These are phyloP conservation scores for Pseudobourletiella spinata DNA, from an alignment of 1,140 invertebrate genomes.

Conservation along the genomic window DNA sequence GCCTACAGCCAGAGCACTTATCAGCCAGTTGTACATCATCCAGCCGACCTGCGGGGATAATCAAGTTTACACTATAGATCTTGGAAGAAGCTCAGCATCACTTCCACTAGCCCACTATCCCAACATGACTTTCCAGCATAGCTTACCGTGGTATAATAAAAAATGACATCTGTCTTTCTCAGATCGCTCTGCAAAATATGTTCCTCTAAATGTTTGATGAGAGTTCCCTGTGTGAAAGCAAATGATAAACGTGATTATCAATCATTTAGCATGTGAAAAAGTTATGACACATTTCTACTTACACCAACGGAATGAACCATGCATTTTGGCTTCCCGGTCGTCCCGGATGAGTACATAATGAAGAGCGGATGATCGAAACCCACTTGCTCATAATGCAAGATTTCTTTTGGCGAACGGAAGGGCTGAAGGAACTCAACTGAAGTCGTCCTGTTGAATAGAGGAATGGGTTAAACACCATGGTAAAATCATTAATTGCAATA, in stretches of 20 bases:
- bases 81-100: not conserved
- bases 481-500: not conserved
- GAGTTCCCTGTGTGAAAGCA: conserved; percentile 50
- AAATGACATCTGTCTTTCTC: conserved; percentile 45
- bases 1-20: conserved; percentile 43
- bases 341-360: conserved; percentile 54
- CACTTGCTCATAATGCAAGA: conserved; percentile 46
- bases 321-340: conserved; percentile 54
- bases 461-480: not conserved
- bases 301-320: conserved; percentile 57
- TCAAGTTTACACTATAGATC: not conserved
- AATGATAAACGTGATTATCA: no score
- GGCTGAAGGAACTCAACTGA: conserved; percentile 20
- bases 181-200: conserved; percentile 50
- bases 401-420: conserved; percentile 4
- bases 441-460: conserved; percentile 16
- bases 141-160: conserved; percentile 52
- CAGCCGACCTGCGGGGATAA: conserved; percentile 52
- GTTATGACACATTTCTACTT: no score
- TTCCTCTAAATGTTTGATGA: conserved; percentile 52
- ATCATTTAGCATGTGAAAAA: no score
- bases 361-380: conserved; percentile 54
- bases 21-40: conserved; percentile 59
- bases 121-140: no score
- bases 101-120: not conserved